These are phyloP conservation scores for Merops nubicus DNA, from an alignment of 2,113 vertebrate species.

Conservation along the genomic window DNA sequence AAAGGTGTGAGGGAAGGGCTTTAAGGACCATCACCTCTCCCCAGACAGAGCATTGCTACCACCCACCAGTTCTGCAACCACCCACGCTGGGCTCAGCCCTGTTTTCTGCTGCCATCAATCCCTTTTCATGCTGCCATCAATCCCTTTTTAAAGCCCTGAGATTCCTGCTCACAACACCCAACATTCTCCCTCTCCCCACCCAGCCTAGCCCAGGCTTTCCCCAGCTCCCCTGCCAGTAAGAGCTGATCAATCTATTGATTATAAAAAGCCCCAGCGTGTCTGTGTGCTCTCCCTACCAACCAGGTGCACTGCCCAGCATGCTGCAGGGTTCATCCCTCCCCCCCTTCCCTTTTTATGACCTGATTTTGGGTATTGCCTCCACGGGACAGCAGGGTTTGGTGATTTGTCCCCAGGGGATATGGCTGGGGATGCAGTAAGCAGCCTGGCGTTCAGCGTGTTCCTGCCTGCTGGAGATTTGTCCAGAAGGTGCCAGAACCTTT, in stretches of 20 bases:
- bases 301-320: rapidly evolving
- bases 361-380: not conserved
- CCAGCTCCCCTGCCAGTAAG: not conserved
- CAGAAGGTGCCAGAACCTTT: not conserved
- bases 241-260: not conserved
- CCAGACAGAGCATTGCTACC: not conserved
- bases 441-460: not conserved
- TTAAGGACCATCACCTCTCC: not conserved
- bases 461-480: not conserved
- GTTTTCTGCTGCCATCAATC: not conserved
- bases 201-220: not conserved
- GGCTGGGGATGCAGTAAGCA: not conserved
- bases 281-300: not conserved
- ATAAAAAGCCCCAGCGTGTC: rapidly evolving
- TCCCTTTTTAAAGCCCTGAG: not conserved
- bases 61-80: not conserved
- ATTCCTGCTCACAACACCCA: not conserved
- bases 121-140: not conserved
- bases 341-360: not conserved
- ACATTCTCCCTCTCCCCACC: not conserved
- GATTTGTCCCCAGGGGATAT: not conserved
- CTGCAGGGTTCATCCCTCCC: not conserved
- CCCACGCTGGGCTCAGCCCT: not conserved
- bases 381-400: not conserved
- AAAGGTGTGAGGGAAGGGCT: not conserved